Conservation (phyloP, 2,113 vertebrate species). For the Miniopterus natalensis region DNA sequence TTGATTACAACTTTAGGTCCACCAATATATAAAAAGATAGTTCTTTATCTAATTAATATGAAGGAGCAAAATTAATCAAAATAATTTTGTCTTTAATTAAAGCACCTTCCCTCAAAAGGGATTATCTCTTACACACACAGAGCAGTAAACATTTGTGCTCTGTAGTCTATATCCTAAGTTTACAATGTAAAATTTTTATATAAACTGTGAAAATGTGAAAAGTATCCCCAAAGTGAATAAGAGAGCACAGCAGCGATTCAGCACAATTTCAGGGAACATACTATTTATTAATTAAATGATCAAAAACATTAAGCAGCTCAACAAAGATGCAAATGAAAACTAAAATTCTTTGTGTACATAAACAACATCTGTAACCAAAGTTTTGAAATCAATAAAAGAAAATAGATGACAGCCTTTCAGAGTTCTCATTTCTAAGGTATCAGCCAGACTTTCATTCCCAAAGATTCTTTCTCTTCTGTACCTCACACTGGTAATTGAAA, state of each 20-base stretch:
- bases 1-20: neutral
- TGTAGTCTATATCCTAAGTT: neutral
- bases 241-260: neutral
- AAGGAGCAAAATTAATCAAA: neutral
- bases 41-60: neutral
- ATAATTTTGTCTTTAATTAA: neutral
- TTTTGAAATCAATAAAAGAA: neutral
- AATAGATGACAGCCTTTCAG: neutral
- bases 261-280: neutral
- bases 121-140: neutral
- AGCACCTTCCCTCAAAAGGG: neutral
- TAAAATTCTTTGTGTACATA: neutral
- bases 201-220: neutral
- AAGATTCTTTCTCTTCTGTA: neutral
- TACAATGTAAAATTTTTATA: neutral
- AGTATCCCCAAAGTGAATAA: neutral
- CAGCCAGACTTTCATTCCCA: neutral
- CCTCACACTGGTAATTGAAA: neutral
- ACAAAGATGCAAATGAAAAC: conserved; percentile 1
- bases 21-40: neutral
- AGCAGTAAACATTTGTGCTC: neutral
- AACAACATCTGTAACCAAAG: neutral
- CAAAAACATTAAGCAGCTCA: neutral
- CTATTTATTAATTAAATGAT: neutral
- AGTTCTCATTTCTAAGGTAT: neutral